phyloP scores from a whole-genome alignment of 2,797 vertebrate species.

The Eurystomus glaucurus region DNA sequence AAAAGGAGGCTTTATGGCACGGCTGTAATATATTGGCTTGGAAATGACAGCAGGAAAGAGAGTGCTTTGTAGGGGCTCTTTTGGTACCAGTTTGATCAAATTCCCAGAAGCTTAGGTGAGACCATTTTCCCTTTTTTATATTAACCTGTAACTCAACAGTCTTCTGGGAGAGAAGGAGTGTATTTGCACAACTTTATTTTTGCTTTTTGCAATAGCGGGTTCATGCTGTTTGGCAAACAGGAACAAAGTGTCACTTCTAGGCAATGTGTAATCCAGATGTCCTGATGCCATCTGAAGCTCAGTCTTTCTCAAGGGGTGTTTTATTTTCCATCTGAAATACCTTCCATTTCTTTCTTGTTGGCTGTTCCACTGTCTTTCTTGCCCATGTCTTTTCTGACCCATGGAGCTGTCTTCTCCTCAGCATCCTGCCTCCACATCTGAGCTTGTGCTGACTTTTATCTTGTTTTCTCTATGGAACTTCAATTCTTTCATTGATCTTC shows the following conservation, averaged over 20 bases:
- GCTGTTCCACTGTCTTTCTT: neutral
- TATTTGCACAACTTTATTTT: conserved; percentile 10
- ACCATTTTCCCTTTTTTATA: neutral
- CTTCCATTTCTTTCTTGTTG: neutral
- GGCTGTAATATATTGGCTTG: neutral
- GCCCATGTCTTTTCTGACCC: neutral
- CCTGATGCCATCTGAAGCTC: neutral
- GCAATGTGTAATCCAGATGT: neutral
- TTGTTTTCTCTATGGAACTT: neutral
- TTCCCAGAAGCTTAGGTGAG: neutral
- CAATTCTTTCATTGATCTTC: neutral
- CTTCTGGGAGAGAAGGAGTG: neutral
- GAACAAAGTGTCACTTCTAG: neutral
- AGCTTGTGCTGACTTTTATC: neutral
- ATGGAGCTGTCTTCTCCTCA: neutral
- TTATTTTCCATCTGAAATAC: neutral
- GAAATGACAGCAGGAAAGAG: neutral
- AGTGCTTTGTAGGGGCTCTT: neutral
- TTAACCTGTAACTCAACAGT: neutral
- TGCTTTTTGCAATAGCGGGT: neutral
- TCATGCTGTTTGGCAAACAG: conserved; percentile 12
- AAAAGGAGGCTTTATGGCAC: neutral
- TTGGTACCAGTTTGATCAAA: neutral
- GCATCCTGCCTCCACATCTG: neutral
- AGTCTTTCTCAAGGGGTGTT: neutral